These are phyloP conservation scores for Cettia cetti DNA, from an alignment of 2,113 vertebrate genomes.

Conservation along the genomic window DNA sequence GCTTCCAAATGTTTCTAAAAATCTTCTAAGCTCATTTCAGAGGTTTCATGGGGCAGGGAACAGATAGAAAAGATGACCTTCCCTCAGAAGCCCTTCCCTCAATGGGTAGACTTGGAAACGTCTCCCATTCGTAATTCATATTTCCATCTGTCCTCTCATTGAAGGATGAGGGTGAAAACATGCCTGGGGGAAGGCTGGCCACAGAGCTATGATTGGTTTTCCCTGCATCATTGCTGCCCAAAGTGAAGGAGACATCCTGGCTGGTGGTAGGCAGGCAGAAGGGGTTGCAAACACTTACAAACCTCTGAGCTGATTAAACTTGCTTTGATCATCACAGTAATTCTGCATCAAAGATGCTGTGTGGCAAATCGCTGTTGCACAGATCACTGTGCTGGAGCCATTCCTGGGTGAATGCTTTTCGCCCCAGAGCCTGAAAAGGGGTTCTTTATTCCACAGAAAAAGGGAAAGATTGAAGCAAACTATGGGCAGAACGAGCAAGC, in stretches of 20 bases:
- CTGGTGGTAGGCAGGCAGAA: not conserved
- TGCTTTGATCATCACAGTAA: constrained; percentile 1
- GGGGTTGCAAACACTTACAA: not conserved
- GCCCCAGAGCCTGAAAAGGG: not conserved
- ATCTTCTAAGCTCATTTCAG: not conserved
- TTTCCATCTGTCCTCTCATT: constrained; percentile 27
- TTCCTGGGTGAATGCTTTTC: not conserved
- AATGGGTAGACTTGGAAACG: not conserved
- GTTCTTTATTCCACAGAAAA: not conserved
- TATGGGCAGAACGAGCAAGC: not conserved
- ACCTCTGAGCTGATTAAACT: not conserved
- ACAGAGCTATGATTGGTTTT: not conserved
- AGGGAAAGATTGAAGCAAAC: not conserved
- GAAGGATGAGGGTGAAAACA: constrained; percentile 8
- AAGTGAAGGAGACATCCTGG: not conserved
- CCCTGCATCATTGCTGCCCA: not conserved
- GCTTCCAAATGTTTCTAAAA: not conserved
- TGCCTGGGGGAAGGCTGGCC: not conserved
- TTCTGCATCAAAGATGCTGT: not conserved
- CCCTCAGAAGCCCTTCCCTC: not conserved
- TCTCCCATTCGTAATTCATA: not conserved
- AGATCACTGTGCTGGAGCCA: not conserved
- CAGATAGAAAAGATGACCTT: not conserved
- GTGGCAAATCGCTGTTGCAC: not conserved
- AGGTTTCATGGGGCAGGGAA: not conserved